Evolutionary conservation across 2,113 vertebrate species (phyloP).

Genomic region (Symphodus melops): DNA sequence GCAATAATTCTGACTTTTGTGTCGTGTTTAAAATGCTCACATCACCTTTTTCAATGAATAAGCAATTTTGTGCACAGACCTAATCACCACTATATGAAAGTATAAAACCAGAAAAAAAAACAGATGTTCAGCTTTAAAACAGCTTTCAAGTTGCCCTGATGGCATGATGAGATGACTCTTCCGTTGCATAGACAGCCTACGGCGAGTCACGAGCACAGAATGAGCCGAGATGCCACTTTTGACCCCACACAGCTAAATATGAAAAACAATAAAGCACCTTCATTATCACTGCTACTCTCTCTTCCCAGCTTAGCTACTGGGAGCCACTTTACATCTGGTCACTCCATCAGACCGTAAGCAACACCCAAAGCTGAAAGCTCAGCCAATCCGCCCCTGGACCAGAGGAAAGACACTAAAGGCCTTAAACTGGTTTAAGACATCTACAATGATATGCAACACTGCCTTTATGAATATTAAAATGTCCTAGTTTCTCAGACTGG

Average conservation of each 20-base stretch:
- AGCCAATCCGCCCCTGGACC: background rate
- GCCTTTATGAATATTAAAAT: no score
- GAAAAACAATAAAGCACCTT: constrained; percentile 1
- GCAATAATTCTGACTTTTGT: no score
- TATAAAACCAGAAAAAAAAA: no score
- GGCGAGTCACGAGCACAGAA: constrained; percentile 2
- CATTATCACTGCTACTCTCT: constrained; percentile 13
- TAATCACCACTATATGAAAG: no score
- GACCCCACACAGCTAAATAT: background rate
- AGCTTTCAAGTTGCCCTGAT: no score
- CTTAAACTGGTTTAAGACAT: no score
- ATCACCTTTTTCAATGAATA: no score
- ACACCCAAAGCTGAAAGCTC: background rate
- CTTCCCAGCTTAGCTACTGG: constrained; percentile 11
- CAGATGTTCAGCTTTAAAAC: no score
- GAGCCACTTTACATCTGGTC: constrained; percentile 31
- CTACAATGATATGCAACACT: no score
- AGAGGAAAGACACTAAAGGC: no score
- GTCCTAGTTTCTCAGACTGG: background rate
- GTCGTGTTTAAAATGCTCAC: no score
- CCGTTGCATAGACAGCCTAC: background rate
- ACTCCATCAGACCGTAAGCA: constrained; percentile 6
- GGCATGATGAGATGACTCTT: background rate
- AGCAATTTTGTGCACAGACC: no score
- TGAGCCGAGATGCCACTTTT: constrained; percentile 11